These are phyloP conservation scores for Diogma glabrata DNA, from an alignment of 2,888 invertebrate genomes.

Conservation along the genomic window DNA sequence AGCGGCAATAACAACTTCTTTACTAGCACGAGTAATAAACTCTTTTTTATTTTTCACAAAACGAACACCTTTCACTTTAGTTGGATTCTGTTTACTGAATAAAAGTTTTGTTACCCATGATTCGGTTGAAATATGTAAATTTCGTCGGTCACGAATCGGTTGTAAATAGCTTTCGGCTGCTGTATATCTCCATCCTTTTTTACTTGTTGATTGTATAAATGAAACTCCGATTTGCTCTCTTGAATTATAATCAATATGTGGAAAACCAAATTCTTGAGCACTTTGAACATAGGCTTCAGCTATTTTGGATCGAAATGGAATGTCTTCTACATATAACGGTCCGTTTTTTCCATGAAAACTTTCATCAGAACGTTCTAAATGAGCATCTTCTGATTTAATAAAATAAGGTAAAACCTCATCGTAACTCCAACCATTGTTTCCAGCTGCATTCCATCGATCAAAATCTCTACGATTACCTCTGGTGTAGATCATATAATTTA, in stretches of 20 bases:
- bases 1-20: slow-evolving; percentile 48
- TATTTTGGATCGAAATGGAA: slow-evolving; percentile 35
- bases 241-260: slow-evolving; percentile 31
- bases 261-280: slow-evolving; percentile 42
- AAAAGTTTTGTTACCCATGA: slow-evolving; percentile 38
- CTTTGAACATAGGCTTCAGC: slow-evolving; percentile 47
- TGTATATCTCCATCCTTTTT: slow-evolving; percentile 38
- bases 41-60: slow-evolving; percentile 29
- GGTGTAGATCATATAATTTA: slow-evolving; percentile 26
- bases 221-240: slow-evolving; percentile 40
- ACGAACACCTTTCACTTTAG: slow-evolving; percentile 36
- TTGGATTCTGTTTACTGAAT: slow-evolving; percentile 16
- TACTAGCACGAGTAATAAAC: slow-evolving; percentile 35
- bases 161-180: slow-evolving; percentile 42
- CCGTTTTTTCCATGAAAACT: slow-evolving; percentile 33
- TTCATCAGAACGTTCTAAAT: slow-evolving; percentile 18
- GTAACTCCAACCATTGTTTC: slow-evolving; percentile 37
- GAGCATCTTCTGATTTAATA: slow-evolving; percentile 25
- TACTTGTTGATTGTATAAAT: slow-evolving; percentile 40
- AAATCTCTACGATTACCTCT: slow-evolving; percentile 24
- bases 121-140: slow-evolving; percentile 41
- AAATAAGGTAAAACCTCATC: slow-evolving; percentile 29
- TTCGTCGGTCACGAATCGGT: slow-evolving; percentile 36
- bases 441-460: slow-evolving; percentile 21
- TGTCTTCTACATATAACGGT: slow-evolving; percentile 29